phyloP scores from a whole-genome alignment of 2,113 vertebrate genomes.

The Neopipo cinnamomea region DNA sequence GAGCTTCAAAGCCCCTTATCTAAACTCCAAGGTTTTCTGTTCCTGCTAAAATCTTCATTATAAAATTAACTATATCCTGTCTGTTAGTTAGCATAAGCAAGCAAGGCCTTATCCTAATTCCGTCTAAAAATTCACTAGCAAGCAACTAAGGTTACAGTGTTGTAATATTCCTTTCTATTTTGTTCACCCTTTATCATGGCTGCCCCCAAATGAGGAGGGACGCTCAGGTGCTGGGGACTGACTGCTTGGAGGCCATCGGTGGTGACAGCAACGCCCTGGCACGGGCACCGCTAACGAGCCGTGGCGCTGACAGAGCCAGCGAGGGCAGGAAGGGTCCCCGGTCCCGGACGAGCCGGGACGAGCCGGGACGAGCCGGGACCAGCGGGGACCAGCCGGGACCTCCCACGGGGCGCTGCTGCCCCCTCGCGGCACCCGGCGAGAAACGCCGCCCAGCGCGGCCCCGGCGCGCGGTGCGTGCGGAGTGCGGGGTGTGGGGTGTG shows the following conservation, averaged over 20 bases:
- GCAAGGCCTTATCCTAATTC: too few species aligned
- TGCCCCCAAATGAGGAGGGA: rapidly evolving
- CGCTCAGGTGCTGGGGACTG: rapidly evolving
- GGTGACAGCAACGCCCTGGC: background rate
- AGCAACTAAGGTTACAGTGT: too few species aligned
- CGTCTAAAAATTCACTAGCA: too few species aligned
- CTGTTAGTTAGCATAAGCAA: too few species aligned
- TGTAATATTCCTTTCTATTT: too few species aligned
- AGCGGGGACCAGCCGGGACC: background rate
- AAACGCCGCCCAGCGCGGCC: background rate
- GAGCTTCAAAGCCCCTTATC: too few species aligned
- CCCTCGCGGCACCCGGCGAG: background rate
- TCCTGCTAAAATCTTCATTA: too few species aligned
- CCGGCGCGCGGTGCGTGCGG: background rate
- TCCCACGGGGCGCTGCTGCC: slow-evolving; percentile 24
- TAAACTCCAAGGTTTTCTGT: too few species aligned
- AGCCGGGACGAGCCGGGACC: background rate
- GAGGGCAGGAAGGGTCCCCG: background rate
- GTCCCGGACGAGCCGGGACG: too few species aligned
- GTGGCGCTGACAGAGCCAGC: background rate
- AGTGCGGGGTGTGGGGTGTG: rapidly evolving
- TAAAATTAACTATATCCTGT: too few species aligned
- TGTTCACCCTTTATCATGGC: too few species aligned
- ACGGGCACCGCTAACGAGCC: background rate
- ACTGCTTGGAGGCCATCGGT: background rate